phyloP scores from a whole-genome alignment of 2,113 vertebrate genomes.

The Propithecus coquereli region DNA sequence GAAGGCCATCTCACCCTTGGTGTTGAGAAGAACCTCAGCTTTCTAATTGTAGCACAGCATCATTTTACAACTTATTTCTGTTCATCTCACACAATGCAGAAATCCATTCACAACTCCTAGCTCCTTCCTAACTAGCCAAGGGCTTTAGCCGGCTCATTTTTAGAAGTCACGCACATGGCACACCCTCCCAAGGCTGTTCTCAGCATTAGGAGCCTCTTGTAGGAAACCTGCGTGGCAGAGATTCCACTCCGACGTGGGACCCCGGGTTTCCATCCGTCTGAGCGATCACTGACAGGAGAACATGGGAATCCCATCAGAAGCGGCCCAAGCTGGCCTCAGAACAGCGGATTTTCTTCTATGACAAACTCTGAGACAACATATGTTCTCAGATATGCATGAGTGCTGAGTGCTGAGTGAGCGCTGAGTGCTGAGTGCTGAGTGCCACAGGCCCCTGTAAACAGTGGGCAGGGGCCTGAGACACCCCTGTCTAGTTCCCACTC shows the following conservation, averaged over 20 bases:
- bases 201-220: not conserved
- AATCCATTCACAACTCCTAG: too few relatives aligned
- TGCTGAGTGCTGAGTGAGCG: too few relatives aligned
- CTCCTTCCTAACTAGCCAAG: not conserved
- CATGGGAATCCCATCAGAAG: not conserved
- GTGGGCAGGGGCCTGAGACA: not conserved
- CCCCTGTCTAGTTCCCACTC: not conserved
- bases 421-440: not conserved
- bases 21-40: fast-evolving
- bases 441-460: fast-evolving
- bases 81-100: fast-evolving
- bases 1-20: fast-evolving
- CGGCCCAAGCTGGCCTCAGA: not conserved
- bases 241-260: not conserved
- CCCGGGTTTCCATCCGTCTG: too few relatives aligned
- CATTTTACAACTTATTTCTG: not conserved
- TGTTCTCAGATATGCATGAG: not conserved
- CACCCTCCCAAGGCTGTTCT: not conserved
- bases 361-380: not conserved
- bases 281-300: too few relatives aligned
- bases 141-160: not conserved
- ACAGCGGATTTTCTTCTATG: not conserved
- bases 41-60: fast-evolving
- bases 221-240: fast-evolving
- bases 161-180: not conserved